phyloP scores from a whole-genome alignment of 2,888 invertebrate species.

The Dysmachus trigonus region DNA sequence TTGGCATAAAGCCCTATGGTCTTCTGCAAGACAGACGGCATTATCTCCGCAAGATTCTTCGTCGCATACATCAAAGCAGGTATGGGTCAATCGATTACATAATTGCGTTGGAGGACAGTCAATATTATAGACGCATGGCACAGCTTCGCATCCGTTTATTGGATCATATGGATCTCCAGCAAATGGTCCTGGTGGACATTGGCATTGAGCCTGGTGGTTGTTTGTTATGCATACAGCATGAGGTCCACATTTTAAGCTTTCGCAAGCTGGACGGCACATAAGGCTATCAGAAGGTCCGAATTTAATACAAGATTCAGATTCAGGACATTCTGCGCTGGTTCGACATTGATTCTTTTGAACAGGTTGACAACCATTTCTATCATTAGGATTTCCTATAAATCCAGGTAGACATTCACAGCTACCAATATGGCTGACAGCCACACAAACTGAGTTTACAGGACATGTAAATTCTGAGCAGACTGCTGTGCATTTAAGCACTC shows the following conservation, averaged over 20 bases:
- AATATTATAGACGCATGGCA: slow-evolving; percentile 86
- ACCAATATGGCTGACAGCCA: slow-evolving; percentile 76
- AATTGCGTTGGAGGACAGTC: slow-evolving; percentile 83
- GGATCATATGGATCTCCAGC: slow-evolving; percentile 86
- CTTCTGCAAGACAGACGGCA: slow-evolving; percentile 87
- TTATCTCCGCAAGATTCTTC: slow-evolving; percentile 86
- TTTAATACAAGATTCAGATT: slow-evolving; percentile 80
- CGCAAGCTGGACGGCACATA: slow-evolving; percentile 82
- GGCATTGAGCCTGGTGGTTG: slow-evolving; percentile 88
- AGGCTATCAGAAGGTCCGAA: slow-evolving; percentile 68
- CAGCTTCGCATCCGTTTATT: slow-evolving; percentile 77
- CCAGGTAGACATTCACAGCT: slow-evolving; percentile 86
- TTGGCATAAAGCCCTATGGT: slow-evolving; percentile 83
- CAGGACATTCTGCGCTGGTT: slow-evolving; percentile 83
- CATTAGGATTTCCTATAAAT: slow-evolving; percentile 88
- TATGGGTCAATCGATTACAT: slow-evolving; percentile 84
- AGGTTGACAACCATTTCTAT: slow-evolving; percentile 84
- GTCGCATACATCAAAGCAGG: slow-evolving; percentile 82
- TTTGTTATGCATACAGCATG: slow-evolving; percentile 88
- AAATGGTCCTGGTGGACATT: slow-evolving; percentile 87
- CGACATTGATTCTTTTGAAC: slow-evolving; percentile 78
- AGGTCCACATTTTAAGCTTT: slow-evolving; percentile 80
- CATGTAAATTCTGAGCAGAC: slow-evolving; percentile 85
- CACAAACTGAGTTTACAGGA: slow-evolving; percentile 83
- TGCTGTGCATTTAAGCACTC: slow-evolving; percentile 82